A percentile compares a stretch with the other conserved stretches of the same genome.
phyloP scores from a whole-genome alignment of 2,113 vertebrate species.

The Phylloscopus trochilus region DNA sequence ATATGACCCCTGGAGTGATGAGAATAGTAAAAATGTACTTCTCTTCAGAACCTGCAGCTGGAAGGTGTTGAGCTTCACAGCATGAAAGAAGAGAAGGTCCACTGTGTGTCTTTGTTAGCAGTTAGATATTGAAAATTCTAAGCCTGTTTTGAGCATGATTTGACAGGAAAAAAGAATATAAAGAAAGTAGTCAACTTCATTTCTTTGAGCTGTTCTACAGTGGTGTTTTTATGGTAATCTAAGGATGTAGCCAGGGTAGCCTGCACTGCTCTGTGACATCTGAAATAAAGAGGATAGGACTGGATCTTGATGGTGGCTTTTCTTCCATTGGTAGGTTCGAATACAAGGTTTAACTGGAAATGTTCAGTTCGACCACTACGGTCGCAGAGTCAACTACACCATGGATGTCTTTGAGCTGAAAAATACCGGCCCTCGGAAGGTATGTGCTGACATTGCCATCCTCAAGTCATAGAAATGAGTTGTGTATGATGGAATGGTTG shows the following conservation, averaged over 20 bases:
- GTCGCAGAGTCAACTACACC: constrained; percentile 94
- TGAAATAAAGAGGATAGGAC: neutral
- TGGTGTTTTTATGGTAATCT: neutral
- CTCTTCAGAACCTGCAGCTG: neutral
- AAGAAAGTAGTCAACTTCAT: neutral
- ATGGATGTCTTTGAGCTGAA: constrained; percentile 98
- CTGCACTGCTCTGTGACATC: neutral
- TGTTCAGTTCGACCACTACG: constrained; percentile 97
- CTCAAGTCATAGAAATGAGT: neutral
- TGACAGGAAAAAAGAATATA: neutral
- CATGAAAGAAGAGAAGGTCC: neutral
- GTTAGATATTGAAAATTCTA: neutral
- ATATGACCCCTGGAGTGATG: neutral
- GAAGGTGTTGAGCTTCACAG: neutral
- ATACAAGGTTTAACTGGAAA: constrained; percentile 97
- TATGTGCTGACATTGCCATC: constrained; percentile 26
- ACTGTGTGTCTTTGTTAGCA: neutral
- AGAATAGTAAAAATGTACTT: neutral
- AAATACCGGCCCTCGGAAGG: constrained; percentile 92
- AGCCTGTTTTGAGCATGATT: neutral
- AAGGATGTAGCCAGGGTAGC: neutral
- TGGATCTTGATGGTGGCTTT: neutral
- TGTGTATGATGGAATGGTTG: neutral
- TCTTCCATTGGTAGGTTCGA: constrained; percentile 80
- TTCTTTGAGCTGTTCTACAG: neutral